Base-by-base conservation (phyloP, 2,113 vertebrate species). In the Sinocyclocheilus anophthalmus region DNA sequence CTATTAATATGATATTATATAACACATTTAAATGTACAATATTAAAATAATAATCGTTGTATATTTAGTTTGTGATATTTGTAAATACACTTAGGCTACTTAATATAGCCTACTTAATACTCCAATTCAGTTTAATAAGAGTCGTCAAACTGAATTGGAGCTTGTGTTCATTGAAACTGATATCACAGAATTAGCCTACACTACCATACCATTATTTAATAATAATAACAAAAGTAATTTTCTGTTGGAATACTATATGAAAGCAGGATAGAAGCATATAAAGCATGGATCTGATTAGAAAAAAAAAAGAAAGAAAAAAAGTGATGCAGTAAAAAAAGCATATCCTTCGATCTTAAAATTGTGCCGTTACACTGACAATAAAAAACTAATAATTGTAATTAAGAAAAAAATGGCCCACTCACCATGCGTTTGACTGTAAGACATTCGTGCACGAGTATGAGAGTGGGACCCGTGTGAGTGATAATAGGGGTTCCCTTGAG, bases 361-460 rank as follows among this genome's bases (percentile, higher is more conserved):
- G 7, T 48, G 7, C 39, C 0, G 22, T 7, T 61, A 63, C 63
- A 65, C n/a, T 24, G 18, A 69, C 53, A 76, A 70, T 12, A 4
- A 20, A 72, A 16, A 37, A 39, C 65, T 57, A 65, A 30, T 16
- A 18, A 30, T 59, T 3, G 57, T 22, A 72, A 63, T 4, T 12
- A 81, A 22, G 13, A 18, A 73, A 1, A 22, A 48, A 65, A 33
- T 24, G 26, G 14, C 42, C n/a, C 78, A 76, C 92, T 88, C 94
- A 99, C 98, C 97, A 92, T 99, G 97, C 26, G 98, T 96, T n/a
- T 97, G 97, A 92, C 96, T 97, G 96, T 99, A 99, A 87, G 97
- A 97, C 87, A 98, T 96, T 69, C 97, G 94, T 88, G 97, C 96
- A 87, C 97, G 91, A 88, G 97, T 95, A 16, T 97, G 96, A 81